Evolutionary conservation across 2,888 invertebrate genomes (phyloP), one percentile per base, ranked within the genome.

Genomic region (Dioctria rufipes): DNA sequence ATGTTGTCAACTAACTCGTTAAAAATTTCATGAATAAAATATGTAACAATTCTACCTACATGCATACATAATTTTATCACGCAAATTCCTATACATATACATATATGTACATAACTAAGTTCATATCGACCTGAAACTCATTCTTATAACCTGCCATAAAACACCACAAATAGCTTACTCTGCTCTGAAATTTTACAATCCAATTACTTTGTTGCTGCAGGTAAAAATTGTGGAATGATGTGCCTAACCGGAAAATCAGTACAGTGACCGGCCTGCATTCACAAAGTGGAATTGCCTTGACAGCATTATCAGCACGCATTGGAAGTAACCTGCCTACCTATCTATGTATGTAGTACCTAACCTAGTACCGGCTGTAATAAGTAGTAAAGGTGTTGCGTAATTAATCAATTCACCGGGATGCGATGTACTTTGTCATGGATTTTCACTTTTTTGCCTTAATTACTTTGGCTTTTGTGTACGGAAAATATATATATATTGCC

Each of bases 241-340:
- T 49, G 54, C 66, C 37, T 39, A 61, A 63, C 69, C 80, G 80
- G 69, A 80, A 80, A 80, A 80, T 73, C 73, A 73, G 80, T 80
- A 73, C 80, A 80, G 43, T 80, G 80, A 80, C 80, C 80, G 69
- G 25, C 69, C 43, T 25, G 25, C 60, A 60, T 69, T 79, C 67
- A 67, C 67, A 13, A 61, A 43, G 67, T 79, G 79, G 66, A 79
- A 79, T 67, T 79, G 67, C 79, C 79, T 79, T 79, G 79, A 79
- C 77, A 63, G 77, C 77, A 77, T 77, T 77, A 77, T 63, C 51
- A 25, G 25, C 25, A 25, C 25, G 49, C 60, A 37, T 39, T 77
- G 77, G 63, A 49, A 63, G 77, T 63, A 63, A 46, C 43, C 60
- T 63, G 46, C 63, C 63, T 77, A 63, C 25, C 25, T 25, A 25